These are phyloP conservation scores for Spheniscus humboldti DNA, from an alignment of 2,797 vertebrate genomes.

Conservation along the genomic window DNA sequence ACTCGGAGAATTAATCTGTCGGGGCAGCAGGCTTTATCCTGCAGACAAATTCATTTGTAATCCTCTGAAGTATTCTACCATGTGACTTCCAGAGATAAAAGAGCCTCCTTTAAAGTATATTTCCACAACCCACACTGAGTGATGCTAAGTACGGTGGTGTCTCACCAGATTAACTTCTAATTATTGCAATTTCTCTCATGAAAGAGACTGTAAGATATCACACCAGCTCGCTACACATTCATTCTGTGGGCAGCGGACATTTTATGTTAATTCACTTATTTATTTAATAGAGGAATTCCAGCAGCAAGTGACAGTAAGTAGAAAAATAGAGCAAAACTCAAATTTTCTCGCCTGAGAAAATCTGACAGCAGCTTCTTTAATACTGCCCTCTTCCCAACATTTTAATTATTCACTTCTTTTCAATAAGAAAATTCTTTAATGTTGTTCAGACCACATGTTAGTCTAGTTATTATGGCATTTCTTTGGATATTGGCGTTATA, in stretches of 20 bases:
- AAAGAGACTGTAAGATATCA: constrained; percentile 6
- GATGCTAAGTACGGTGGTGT: constrained; percentile 14
- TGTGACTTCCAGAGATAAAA: constrained; percentile 51
- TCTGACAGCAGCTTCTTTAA: background rate
- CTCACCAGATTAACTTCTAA: constrained; percentile 45
- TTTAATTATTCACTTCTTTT: constrained; percentile 23
- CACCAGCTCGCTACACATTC: background rate
- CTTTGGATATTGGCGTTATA: background rate
- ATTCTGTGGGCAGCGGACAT: background rate
- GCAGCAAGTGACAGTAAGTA: background rate
- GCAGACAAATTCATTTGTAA: constrained; percentile 35
- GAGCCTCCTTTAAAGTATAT: constrained; percentile 8
- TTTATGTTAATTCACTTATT: constrained; percentile 44
- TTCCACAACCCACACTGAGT: constrained; percentile 13
- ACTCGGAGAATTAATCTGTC: constrained; percentile 6
- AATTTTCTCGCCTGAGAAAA: background rate
- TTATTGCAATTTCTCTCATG: constrained; percentile 41
- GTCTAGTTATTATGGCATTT: background rate
- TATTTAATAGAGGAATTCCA: constrained; percentile 2
- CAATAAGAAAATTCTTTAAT: background rate
- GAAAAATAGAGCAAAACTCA: background rate
- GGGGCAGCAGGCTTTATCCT: constrained; percentile 42
- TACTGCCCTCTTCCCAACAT: background rate
- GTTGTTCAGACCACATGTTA: constrained; percentile 3
- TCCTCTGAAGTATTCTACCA: constrained; percentile 48